A percentile compares a stretch with the other conserved stretches of the same genome.
Conservation (phyloP, 2,797 vertebrate species). For the Eupleurogrammus muticus region DNA sequence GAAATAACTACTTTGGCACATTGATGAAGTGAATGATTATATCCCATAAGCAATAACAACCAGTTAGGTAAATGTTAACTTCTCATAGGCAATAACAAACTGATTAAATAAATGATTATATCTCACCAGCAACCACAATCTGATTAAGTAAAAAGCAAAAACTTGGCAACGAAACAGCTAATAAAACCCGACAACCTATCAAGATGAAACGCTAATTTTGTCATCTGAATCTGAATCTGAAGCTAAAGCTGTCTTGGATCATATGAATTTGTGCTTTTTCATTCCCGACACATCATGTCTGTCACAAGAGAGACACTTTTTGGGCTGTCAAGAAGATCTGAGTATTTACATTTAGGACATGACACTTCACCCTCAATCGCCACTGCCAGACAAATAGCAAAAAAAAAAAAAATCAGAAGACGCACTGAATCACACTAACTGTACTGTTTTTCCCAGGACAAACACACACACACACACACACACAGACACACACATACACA, state of each 20-base stretch:
- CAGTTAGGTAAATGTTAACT: too few relatives aligned
- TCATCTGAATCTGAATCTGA: not conserved
- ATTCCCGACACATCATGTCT: not conserved
- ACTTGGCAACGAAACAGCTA: too few relatives aligned
- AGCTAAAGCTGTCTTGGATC: not conserved
- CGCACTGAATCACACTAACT: conserved; percentile 20
- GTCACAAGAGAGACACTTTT: not conserved
- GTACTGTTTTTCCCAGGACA: conserved; percentile 21
- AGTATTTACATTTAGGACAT: conserved; percentile 4
- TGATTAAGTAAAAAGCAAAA: too few relatives aligned
- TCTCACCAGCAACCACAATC: too few relatives aligned
- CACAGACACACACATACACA: conserved; percentile 23
- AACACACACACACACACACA: conserved; percentile 26
- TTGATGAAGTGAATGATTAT: too few relatives aligned
- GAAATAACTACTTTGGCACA: too few relatives aligned
- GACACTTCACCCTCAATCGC: not conserved
- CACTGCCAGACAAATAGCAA: conserved; percentile 11
- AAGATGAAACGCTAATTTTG: not conserved
- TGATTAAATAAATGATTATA: too few relatives aligned
- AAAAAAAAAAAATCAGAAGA: conserved; percentile 18
- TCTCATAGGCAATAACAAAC: too few relatives aligned
- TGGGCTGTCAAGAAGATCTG: too few relatives aligned
- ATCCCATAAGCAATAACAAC: too few relatives aligned
- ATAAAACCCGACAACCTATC: too few relatives aligned
- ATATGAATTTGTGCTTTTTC: conserved; percentile 5